Percentiles rank a stretch among this genome's conserved stretches.
These are phyloP conservation scores for Denticeps clupeoides DNA, from an alignment of 2,797 vertebrate species.

Conservation along the genomic window DNA sequence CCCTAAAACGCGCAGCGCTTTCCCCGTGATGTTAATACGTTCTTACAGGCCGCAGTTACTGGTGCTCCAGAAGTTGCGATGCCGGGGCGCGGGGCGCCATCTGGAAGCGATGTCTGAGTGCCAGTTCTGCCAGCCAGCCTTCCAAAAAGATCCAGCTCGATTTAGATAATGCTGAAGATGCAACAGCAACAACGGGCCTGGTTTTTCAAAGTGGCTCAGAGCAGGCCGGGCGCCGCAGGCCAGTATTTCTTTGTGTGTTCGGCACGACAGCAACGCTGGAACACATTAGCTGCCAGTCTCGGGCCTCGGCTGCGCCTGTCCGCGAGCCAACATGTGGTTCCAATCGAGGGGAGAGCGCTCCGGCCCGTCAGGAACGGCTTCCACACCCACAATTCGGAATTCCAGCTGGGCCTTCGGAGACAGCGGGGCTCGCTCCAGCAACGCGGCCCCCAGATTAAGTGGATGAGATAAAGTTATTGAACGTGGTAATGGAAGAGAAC, in stretches of 20 bases:
- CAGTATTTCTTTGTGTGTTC: conserved; percentile 33
- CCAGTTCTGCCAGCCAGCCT: conserved; percentile 39
- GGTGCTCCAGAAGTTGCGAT: no score
- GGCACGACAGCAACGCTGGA: conserved; percentile 39
- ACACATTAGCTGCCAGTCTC: conserved; percentile 48
- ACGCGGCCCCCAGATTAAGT: conserved; percentile 57
- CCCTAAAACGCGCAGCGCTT: no score
- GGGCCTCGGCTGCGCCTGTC: conserved; percentile 44
- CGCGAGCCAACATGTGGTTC: conserved; percentile 62
- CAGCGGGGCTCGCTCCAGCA: conserved; percentile 45
- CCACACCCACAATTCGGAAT: conserved; percentile 63
- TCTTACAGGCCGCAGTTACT: no score
- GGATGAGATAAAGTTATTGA: conserved; percentile 54
- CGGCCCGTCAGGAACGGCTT: conserved; percentile 63
- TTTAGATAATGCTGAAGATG: conserved; percentile 31
- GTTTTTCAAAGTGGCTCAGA: no score
- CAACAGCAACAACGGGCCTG: conserved; percentile 28
- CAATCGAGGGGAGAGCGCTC: conserved; percentile 56
- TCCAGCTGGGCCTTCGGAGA: conserved; percentile 59
- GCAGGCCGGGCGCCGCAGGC: no score
- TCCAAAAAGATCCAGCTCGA: conserved; percentile 37
- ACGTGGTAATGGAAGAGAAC: conserved; percentile 23
- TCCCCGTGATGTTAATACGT: no score
- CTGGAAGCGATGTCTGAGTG: conserved; percentile 42
- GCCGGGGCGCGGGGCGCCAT: conserved; percentile 44